These are phyloP conservation scores for Zelleria hepariella DNA, from an alignment of 2,888 invertebrate species.

Conservation along the genomic window DNA sequence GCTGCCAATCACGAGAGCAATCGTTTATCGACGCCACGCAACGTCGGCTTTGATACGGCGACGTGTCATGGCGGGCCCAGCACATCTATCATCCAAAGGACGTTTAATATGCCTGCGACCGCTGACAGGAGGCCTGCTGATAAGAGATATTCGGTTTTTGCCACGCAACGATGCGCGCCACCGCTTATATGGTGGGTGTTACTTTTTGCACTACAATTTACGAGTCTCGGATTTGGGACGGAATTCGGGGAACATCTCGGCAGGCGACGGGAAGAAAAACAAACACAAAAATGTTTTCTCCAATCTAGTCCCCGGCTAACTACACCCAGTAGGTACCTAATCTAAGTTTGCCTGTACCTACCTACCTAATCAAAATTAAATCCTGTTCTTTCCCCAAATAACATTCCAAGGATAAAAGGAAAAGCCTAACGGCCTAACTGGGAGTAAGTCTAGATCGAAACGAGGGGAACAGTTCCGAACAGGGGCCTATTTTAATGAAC, in stretches of 20 bases:
- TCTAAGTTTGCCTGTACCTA: neutral
- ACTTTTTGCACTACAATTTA: slow-evolving; percentile 6
- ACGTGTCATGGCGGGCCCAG: slow-evolving; percentile 23
- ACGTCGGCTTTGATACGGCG: slow-evolving; percentile 26
- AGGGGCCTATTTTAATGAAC: neutral
- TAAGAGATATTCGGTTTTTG: slow-evolving; percentile 9
- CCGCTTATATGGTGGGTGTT: neutral
- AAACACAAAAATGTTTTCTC: neutral
- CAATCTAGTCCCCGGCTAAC: neutral
- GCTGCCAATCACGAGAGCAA: slow-evolving; percentile 60
- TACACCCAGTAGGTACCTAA: neutral
- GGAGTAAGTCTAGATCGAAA: neutral
- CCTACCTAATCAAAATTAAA: neutral
- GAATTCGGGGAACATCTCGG: neutral
- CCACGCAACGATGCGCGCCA: slow-evolving; percentile 3
- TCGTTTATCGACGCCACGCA: slow-evolving; percentile 50
- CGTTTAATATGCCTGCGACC: slow-evolving; percentile 62
- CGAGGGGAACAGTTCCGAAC: neutral
- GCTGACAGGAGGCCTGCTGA: slow-evolving; percentile 36
- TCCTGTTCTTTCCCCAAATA: neutral
- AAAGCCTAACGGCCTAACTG: too few relatives aligned
- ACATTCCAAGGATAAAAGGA: too few relatives aligned
- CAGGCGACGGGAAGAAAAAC: neutral
- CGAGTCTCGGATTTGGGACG: neutral
- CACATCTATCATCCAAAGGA: slow-evolving; percentile 63